Base-by-base conservation (phyloP, 2,888 invertebrate genomes). In the Geophilus truncorum region DNA sequence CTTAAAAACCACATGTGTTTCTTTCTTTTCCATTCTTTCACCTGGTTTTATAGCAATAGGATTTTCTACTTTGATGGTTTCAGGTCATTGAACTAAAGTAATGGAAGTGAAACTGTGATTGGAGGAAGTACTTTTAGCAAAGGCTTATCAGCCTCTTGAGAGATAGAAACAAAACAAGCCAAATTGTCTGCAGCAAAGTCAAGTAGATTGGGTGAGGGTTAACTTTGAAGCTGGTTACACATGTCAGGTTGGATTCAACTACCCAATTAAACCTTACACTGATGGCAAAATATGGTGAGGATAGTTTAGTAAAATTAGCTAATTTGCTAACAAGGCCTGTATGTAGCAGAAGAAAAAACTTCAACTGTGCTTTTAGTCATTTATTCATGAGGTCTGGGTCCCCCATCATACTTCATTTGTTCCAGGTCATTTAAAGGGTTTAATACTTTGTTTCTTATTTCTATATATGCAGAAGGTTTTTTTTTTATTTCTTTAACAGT, bases 21-120 rank as follows among this genome's bases (percentile, higher is more conserved):
- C 9, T 57, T 57, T 18, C 15, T 40, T 40, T n/a, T 12, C 1
- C 40, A n/a, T 15, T 40, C 40, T 40, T 40, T n/a, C 40, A 62
- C 57, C 57, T 21, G 21, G 23, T 62, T 62, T 62, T 62, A 62
- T 62, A n/a, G 57, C 57, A 62, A 23, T 62, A 62, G 57, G 57
- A 23, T 62, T 62, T 62, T 62, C 10, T 23, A 10, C 57, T 62
- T 23, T 62, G 57, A 62, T 62, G 57, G 57, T n/a, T 62, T 62
- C 57, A 62, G 57, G 57, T 62, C 57, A 62, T 62, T 62, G 57
- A 62, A 62, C 57, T 62, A 62, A 23, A 62, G 57, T 62, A 62
- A 62, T 62, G 57, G 57, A 62, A 62, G 21, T 62, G 57, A 62
- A 23, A 62, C 57, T 62, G 21, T 62, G 57, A 62, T 62, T 62